Evolutionary conservation across 1,140 invertebrate genomes (phyloP), one percentile per base, ranked within the genome.

Genomic region (Atopsyche davidsoni): DNA sequence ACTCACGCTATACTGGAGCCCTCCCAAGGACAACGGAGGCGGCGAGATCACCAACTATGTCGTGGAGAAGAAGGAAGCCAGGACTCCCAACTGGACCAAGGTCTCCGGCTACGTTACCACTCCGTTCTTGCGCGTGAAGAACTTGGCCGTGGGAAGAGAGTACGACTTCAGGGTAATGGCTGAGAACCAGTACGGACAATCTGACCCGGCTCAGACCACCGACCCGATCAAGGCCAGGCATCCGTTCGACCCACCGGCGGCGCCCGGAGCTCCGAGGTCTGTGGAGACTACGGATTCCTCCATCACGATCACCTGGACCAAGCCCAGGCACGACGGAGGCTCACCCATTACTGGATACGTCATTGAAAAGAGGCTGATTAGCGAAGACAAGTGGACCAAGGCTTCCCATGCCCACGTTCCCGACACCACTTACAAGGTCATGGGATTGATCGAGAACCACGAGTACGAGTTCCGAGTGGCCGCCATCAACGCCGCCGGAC

Each of bases 141-240:
- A 98, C 67, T 72, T 99, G 19, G 84, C 82, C 1, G 84, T 96
- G 16, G 93, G 92, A 25, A 81, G 81, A 54, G 85, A 91, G 23
- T 99, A 99, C 66, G 95, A 99, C 58, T 99, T 99, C 81, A 80
- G 95, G 50, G 95, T 99, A 1, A 87, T 93, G 78, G 96, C 96
- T 44, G 96, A 98, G 69, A 99, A 99, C 71, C 83, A 92, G 62
- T 94, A 96, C 62, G 96, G 96, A 28, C 83, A 88, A 47, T 96
- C 93, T 19, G 95, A 98, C 57, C 92, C 94, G 4, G 86, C 86
- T 7, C 80, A 79, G 23, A 96, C 92, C 0, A 79, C 78, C 13
- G 89, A 95, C 66, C 86, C 94, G 10, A 89, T 98, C 57, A 82
- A 81, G 55, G 94, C 95, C 0, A 90, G 92, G 74, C 89, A 96